Conservation (phyloP, 35 echinoderm and acorn worm genomes). For the Eucidaris tribuloides region DNA sequence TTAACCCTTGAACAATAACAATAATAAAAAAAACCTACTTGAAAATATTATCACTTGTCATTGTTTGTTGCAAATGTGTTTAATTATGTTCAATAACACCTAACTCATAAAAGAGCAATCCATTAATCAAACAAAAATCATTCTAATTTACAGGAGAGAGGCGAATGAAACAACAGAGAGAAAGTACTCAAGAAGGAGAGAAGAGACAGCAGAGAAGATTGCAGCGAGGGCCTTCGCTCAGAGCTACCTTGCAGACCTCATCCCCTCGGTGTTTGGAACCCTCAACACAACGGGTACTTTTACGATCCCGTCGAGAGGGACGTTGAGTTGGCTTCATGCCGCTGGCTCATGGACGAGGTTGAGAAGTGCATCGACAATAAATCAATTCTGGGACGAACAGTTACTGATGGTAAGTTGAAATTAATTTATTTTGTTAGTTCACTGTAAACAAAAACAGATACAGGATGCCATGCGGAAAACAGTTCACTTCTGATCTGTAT, state of each 20-base stretch:
- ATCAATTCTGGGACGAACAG: conserved; percentile 77
- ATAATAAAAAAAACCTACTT: too few relatives aligned
- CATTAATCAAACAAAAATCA: too few relatives aligned
- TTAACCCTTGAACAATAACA: too few relatives aligned
- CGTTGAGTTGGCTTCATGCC: conserved; percentile 84
- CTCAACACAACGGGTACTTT: conserved; percentile 93
- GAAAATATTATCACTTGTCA: too few relatives aligned
- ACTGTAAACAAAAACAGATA: too few relatives aligned
- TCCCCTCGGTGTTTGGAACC: conserved; percentile 96
- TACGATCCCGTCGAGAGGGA: conserved; percentile 97
- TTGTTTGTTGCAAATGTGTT: too few relatives aligned
- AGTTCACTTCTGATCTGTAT: too few relatives aligned
- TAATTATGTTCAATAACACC: too few relatives aligned
- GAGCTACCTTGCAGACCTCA: conserved; percentile 89
- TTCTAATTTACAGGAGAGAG: conserved; percentile 79
- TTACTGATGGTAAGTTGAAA: conserved; percentile 86
- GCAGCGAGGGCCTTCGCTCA: conserved; percentile 94
- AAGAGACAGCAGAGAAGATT: conserved; percentile 96
- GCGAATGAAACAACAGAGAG: conserved; percentile 95
- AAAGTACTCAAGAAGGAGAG: conserved; percentile 92
- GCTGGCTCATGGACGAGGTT: conserved; percentile 94
- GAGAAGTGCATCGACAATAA: conserved; percentile 76
- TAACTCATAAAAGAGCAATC: too few relatives aligned
- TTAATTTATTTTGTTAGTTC: too few relatives aligned
- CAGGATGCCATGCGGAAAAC: too few relatives aligned